Base-by-base conservation (phyloP, 2,113 vertebrate genomes). In the Apistogramma diplotaenia region DNA sequence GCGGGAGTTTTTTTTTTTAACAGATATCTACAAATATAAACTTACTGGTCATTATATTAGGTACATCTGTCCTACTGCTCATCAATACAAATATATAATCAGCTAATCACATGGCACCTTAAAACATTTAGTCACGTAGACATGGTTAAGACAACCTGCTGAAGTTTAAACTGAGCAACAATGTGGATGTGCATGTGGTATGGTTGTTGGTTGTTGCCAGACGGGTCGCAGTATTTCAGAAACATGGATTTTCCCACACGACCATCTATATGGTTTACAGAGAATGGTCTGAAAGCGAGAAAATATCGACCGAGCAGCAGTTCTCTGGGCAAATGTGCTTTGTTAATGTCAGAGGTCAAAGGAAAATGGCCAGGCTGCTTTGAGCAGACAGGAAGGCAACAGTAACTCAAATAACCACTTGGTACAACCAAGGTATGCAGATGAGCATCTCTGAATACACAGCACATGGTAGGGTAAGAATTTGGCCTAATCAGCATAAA, bases 351-450 rank as follows among this genome's bases (percentile, higher is more conserved):
- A 59, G 16, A 59, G 31, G 9, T 6, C 18, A 59, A 18, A 33
- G 0, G 5, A 35, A 19, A 13, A 60, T 60, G 19, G 3, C 19
- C 33, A 19, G 58, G n/a, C 10, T 40, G 37, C 37, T 40, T 11
- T 12, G 10, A 40, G 37, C 37, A 2, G 11, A 40, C 11, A 35
- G 1, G 31, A 60, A 60, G 19, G 33, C 31, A 35, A 35, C 31
- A 0, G 0, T 0, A 59, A 59, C 29, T 35, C 33, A n/a, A 60
- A 21, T 60, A 13, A 60, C 31, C 31, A 60, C 0, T 4, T 35
- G 6, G 4, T 60, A 60, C 3, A 60, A 19, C 19, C 3, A 0
- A 1, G 31, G 31, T 21, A 35, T 35, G 18, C 31, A 35, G 37
- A 12, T 13, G 37, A 40, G 37, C 37, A 40, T 60, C 58, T 35